These are phyloP conservation scores for Neosalanx taihuensis DNA, from an alignment of 2,797 vertebrate species.

Conservation along the genomic window DNA sequence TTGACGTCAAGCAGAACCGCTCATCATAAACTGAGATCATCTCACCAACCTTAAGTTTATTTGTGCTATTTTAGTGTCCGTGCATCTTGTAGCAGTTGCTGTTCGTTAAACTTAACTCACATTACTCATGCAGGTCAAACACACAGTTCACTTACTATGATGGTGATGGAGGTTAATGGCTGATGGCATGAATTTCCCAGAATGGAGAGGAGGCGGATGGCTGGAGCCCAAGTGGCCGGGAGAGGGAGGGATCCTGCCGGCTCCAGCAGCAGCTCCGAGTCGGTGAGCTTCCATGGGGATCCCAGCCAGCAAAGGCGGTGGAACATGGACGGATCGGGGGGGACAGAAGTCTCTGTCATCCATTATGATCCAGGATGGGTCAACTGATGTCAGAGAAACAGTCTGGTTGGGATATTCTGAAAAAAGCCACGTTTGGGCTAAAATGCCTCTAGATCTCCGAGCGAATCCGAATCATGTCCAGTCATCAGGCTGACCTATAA, in stretches of 20 bases:
- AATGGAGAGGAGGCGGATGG: slow-evolving; percentile 83
- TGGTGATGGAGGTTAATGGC: slow-evolving; percentile 90
- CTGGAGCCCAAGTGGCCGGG: slow-evolving; percentile 81
- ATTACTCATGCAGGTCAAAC: neutral
- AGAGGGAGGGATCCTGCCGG: slow-evolving; percentile 84
- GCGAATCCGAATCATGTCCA: slow-evolving; percentile 71
- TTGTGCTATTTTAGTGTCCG: neutral
- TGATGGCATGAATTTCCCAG: slow-evolving; percentile 88
- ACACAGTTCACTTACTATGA: slow-evolving; percentile 81
- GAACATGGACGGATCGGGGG: slow-evolving; percentile 89
- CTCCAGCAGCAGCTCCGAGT: slow-evolving; percentile 81
- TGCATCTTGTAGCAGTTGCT: neutral
- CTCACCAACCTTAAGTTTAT: too few relatives aligned
- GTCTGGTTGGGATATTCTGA: slow-evolving; percentile 67
- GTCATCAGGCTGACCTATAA: slow-evolving; percentile 77
- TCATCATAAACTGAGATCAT: slow-evolving; percentile 20
- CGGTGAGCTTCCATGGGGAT: slow-evolving; percentile 91
- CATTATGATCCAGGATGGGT: slow-evolving; percentile 84
- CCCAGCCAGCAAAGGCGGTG: slow-evolving; percentile 86
- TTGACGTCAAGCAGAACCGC: slow-evolving; percentile 33
- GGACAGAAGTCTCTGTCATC: slow-evolving; percentile 98
- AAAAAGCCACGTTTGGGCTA: slow-evolving; percentile 70
- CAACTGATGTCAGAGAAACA: slow-evolving; percentile 69
- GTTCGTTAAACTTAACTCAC: neutral
- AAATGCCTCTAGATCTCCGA: slow-evolving; percentile 71